Base-by-base conservation (phyloP, 2,797 vertebrate species). In the Pagetopsis macropterus region DNA sequence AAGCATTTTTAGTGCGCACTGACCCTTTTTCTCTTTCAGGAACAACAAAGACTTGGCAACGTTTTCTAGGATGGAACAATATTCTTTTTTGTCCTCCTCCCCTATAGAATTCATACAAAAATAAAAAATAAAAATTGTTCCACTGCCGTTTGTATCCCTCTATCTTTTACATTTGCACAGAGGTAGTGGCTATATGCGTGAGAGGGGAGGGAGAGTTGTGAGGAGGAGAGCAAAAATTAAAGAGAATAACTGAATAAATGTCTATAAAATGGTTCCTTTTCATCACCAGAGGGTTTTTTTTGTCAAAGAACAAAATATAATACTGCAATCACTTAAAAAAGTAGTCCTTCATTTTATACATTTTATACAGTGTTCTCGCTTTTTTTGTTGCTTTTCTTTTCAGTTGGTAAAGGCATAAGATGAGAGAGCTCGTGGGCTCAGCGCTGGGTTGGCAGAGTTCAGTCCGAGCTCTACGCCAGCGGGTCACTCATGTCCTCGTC, bases 301-400 rank as follows among this genome's bases (percentile, higher is more conserved):
- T 51, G 76, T 93, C 80, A 93, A 94, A 95, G 94, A 95, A 96
- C 95, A 94, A 95, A 96, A 96, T 96, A 97, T 97, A 98, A 98
- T 97, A 98, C 97, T 98, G 97, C 96, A 94, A 94, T 98, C 96
- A 98, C 96, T 97, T 98, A 98, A 95, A 99, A 98, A 98, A 97
- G 96, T 97, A 97, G 95, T 98, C 96, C 97, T 97, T 98, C 96
- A 96, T 97, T 93, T 94, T 98, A 95, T 97, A 98, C 97, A 98
- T 94, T 98, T 98, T 98, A 95, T 98, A 99, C 97, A 99, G 92
- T 94, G 91, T 94, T 94, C 93, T 91, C 73, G 84, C 89, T 92
- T 92, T 88, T 89, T 87, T 86, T 92, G 86, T 92, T 85, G 87
- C 74, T 92, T 93, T 94, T 91, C 85, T 92, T 91, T 91, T 88